Evolutionary conservation across 2,113 vertebrate species (phyloP), one percentile per base, ranked within the genome.

Genomic region (Tilapia sparmanii): DNA sequence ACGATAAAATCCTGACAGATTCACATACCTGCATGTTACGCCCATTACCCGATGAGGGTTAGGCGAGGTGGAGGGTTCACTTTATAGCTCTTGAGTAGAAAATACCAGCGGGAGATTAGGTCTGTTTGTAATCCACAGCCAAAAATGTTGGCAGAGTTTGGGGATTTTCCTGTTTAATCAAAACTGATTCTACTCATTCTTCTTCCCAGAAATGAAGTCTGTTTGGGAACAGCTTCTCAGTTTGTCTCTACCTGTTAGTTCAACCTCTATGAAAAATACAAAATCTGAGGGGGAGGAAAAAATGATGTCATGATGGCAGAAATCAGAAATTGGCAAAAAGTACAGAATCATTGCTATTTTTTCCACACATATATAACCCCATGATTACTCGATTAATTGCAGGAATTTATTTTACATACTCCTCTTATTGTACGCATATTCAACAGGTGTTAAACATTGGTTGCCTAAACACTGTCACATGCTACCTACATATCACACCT

Each of bases 161-260:
- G 80, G 84, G 87, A 89, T 91, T 94, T 91, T 11, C 80, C 80
- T 76, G 59, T 95, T 95, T 93, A 95, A 94, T 94, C 89, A 90
- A 89, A 93, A 84, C 57, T 73, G 87, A 91, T 92, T 94, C 89
- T 84, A 45, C 86, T 90, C 84, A 90, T 93, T 92, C 82, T 87
- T 83, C 40, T 93, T 93, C 89, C 50, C 29, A 50, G 90, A 93
- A 93, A 90, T 85, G 7, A 89, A 91, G 68, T 88, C 78, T 54
- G 33, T 33, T 86, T 42, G n/a, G 47, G 40, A 83, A 59, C 57
- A 81, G 84, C n/a, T 42, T 89, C 85, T 84, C 71, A 91, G 80
- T 87, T 59, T 86, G 57, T 86, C 76, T 87, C 42, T 54, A 82
- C 35, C 78, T 81, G 78, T 66, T 45, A 45, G 42, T 33, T 63